phyloP scores from a whole-genome alignment of 2,113 vertebrate genomes.

The Elanus axillaris region DNA sequence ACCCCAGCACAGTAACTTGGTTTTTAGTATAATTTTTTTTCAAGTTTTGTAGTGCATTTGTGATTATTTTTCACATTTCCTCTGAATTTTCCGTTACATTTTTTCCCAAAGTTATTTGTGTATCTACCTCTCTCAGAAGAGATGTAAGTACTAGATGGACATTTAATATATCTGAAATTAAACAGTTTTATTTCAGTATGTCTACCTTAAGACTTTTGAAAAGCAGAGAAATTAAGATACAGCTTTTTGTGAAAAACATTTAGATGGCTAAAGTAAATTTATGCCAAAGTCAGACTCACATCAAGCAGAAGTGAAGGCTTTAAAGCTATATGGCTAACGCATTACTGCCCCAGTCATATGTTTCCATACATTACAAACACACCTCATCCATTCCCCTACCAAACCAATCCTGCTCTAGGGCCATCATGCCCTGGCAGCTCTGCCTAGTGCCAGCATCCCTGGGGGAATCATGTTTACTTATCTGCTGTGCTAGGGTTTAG shows the following conservation, averaged over 20 bases:
- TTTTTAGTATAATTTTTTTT: background rate
- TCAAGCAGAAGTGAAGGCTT: background rate
- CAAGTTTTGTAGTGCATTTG: fast-evolving
- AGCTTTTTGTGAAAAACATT: background rate
- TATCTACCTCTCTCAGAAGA: background rate
- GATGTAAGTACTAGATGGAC: background rate
- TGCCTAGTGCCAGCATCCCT: background rate
- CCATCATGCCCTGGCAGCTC: background rate
- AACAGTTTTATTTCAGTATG: background rate
- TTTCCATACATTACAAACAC: background rate
- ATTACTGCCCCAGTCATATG: background rate
- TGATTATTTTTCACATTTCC: background rate
- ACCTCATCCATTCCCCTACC: background rate
- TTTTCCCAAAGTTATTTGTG: background rate
- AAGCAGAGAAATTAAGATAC: background rate
- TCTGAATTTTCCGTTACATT: background rate
- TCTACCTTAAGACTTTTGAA: background rate
- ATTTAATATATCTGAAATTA: background rate
- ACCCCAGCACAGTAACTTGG: background rate
- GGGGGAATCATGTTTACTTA: background rate
- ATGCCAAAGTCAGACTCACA: background rate
- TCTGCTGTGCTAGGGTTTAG: background rate
- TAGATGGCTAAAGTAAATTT: background rate
- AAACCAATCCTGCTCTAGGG: background rate
- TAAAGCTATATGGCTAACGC: background rate